phyloP scores from a whole-genome alignment of 2,113 vertebrate genomes.

The Dissostichus mawsoni region DNA sequence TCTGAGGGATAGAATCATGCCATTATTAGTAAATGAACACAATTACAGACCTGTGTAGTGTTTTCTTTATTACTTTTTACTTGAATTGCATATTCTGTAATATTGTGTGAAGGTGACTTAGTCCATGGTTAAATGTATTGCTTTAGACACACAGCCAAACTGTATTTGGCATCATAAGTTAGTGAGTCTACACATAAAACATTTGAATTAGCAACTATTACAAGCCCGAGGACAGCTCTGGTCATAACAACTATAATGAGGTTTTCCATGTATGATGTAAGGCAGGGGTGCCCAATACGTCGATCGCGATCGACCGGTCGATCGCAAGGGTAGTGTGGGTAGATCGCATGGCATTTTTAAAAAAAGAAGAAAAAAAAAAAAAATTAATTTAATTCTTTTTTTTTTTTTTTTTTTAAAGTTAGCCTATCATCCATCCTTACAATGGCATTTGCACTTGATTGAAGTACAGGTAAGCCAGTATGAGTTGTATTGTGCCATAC shows the following conservation, averaged over 20 bases:
- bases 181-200: background rate
- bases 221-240: constrained; percentile 17
- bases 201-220: constrained; percentile 5
- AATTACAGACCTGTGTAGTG: background rate
- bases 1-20: constrained; percentile 31
- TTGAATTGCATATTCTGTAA: background rate
- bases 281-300: too few species aligned
- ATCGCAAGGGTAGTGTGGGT: too few species aligned
- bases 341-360: too few species aligned
- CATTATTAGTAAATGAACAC: constrained; percentile 11
- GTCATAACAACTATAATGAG: constrained; percentile 29
- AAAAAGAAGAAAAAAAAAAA: too few species aligned
- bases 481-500: too few species aligned
- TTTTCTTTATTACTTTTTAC: background rate
- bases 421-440: too few species aligned
- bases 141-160: constrained; percentile 4
- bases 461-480: too few species aligned
- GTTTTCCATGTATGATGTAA: constrained; percentile 29
- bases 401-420: too few species aligned
- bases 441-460: too few species aligned
- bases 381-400: too few species aligned
- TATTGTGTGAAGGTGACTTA: background rate
- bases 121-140: background rate
- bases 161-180: background rate
- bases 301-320: too few species aligned